Evolutionary conservation across 2,797 vertebrate genomes (phyloP).

Genomic region (Eulemur mongoz): DNA sequence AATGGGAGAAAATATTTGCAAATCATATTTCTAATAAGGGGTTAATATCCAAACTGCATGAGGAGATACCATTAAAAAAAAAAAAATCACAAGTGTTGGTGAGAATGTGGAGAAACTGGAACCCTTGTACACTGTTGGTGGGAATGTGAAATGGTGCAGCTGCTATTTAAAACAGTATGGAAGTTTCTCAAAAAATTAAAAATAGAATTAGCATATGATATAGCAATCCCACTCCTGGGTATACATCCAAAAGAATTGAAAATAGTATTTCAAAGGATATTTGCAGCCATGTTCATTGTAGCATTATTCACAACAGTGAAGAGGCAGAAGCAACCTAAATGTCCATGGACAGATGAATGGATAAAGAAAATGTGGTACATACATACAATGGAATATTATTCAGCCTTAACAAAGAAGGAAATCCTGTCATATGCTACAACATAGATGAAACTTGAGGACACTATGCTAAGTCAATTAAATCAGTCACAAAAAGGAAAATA

Average conservation of each 20-base stretch:
- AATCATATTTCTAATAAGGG: background rate
- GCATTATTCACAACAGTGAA: background rate
- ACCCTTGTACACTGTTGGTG: background rate
- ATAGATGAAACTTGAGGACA: background rate
- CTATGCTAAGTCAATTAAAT: background rate
- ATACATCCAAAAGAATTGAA: background rate
- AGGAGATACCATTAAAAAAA: background rate
- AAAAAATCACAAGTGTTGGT: background rate
- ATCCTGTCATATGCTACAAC: background rate
- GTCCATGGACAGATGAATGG: background rate
- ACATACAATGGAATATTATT: background rate
- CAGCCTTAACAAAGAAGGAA: conserved; percentile 21
- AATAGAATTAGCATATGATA: background rate
- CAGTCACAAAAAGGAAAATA: background rate
- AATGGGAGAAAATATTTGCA: background rate
- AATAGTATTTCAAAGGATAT: background rate
- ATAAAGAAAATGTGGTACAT: background rate
- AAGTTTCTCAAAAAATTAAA: background rate
- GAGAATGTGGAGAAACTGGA: background rate
- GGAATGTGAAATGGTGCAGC: background rate
- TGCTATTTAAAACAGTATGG: background rate
- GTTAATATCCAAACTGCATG: background rate
- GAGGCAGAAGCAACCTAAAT: background rate
- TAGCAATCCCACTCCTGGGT: background rate
- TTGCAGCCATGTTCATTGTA: background rate